Base-by-base conservation (phyloP, 2,113 vertebrate genomes). In the Ginglymostoma cirratum region DNA sequence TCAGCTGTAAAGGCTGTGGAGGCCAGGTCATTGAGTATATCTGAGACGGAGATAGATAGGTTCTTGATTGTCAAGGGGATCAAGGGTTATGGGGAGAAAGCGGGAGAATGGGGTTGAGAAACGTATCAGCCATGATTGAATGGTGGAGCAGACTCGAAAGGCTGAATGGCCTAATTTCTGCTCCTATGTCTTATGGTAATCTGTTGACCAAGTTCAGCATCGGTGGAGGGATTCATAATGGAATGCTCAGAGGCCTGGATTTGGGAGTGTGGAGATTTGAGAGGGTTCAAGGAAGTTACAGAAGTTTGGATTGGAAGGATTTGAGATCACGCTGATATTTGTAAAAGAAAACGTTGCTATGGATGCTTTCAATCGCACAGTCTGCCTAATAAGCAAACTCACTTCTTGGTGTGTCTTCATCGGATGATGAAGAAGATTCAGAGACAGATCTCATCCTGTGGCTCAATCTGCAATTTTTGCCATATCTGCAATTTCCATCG, bases 401-500 rank as follows among this genome's bases (percentile, higher is more conserved):
- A 83, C 80, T 83, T 83, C 0, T 21, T 83, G 38, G 19, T 83
- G 24, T 45, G 78, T 38, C 45, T 69, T 96, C 5, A 72, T 83
- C 67, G 15, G 67, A 48, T 70, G 38, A 30, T 24, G 45, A 94
- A 80, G 95, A 95, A 8, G 96, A 55, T 7, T 67, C 55, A 0
- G 5, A 0, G 0, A 86, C 5, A n/a, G 87, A 55, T 21, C 0
- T 66, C 3, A 0, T 4, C n/a, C 4, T 67, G 96, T 98, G 98
- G 0, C 17, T 96, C 66, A 97, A 97, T 1, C 15, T 96, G 96
- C 98, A 98, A 0, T 0, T 66, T 8, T 93, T 61, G 0, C 97
- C 97, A 0, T 97, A 69, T 34, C 85, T 96, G 96, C 98, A 98
- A 4, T 45, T 96, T 92, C 96, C 97, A 30, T 83, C 94, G 93